These are phyloP conservation scores for Chitala chitala DNA, from an alignment of 2,113 vertebrate species.

Conservation along the genomic window DNA sequence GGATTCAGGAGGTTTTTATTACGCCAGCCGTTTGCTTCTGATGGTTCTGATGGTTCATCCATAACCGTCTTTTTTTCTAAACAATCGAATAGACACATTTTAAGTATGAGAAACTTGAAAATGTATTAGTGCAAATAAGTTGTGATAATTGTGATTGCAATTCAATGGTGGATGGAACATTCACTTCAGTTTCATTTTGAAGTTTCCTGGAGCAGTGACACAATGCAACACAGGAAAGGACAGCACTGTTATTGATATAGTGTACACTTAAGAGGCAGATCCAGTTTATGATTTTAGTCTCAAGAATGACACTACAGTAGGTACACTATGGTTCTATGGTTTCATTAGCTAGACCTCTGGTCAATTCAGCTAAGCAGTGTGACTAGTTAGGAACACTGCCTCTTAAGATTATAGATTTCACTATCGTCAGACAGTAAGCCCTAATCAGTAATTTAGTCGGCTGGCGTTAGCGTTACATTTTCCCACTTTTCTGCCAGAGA, in stretches of 20 bases:
- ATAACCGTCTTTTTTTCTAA: too few species aligned
- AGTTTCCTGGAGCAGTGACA: neutral
- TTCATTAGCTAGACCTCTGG: neutral
- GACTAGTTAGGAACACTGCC: neutral
- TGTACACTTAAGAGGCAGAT: neutral
- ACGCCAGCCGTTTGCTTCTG: too few species aligned
- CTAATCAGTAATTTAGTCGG: neutral
- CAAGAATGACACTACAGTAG: neutral
- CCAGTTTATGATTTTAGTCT: neutral
- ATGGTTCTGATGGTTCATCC: too few species aligned
- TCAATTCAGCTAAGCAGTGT: neutral
- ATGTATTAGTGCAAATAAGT: constrained; percentile 16
- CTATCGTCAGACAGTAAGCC: neutral
- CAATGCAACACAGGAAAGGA: neutral
- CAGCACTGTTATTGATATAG: neutral
- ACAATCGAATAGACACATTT: neutral
- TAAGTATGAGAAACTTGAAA: too few species aligned
- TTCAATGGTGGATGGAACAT: neutral
- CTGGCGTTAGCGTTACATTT: neutral
- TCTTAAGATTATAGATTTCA: neutral
- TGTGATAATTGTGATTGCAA: constrained; percentile 4
- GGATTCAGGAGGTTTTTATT: too few species aligned
- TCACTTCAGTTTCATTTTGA: constrained; percentile 10
- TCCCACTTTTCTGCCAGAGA: neutral
- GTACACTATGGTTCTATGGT: neutral